Evolutionary conservation across 2,888 invertebrate species (phyloP).

Genomic region (Drosophila mettleri): DNA sequence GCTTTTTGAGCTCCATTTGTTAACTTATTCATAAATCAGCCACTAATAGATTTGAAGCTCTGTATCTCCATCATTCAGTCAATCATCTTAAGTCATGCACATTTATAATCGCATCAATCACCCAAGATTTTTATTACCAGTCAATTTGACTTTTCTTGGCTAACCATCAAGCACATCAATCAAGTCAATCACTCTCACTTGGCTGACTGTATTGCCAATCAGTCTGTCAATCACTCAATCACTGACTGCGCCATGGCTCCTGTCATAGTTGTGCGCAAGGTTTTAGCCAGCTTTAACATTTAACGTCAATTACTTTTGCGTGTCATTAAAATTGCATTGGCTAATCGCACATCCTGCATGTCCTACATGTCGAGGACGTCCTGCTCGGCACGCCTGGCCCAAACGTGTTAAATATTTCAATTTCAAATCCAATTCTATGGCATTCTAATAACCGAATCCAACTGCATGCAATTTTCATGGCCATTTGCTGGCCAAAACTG

Average conservation of each 20-base stretch:
- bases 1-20: too few relatives aligned
- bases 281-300: constrained; percentile 19
- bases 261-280: neutral
- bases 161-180: too few relatives aligned
- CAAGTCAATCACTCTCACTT: neutral
- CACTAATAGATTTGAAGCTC: too few relatives aligned
- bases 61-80: neutral
- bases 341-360: constrained; percentile 21
- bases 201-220: too few relatives aligned
- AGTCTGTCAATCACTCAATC: constrained; percentile 1
- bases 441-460: constrained; percentile 78
- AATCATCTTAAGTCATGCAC: too few relatives aligned
- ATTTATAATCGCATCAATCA: too few relatives aligned
- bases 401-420: constrained; percentile 77
- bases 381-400: constrained; percentile 18
- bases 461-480: constrained; percentile 70
- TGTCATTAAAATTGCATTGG: constrained; percentile 31
- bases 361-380: constrained; percentile 2
- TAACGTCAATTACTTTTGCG: constrained; percentile 48
- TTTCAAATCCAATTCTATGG: constrained; percentile 75
- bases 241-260: neutral
- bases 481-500: constrained; percentile 53
- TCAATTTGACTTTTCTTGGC: too few relatives aligned
- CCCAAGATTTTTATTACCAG: too few relatives aligned
- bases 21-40: too few relatives aligned